phyloP scores from a whole-genome alignment of 2,888 invertebrate species.

The Drosophila phalerata region DNA sequence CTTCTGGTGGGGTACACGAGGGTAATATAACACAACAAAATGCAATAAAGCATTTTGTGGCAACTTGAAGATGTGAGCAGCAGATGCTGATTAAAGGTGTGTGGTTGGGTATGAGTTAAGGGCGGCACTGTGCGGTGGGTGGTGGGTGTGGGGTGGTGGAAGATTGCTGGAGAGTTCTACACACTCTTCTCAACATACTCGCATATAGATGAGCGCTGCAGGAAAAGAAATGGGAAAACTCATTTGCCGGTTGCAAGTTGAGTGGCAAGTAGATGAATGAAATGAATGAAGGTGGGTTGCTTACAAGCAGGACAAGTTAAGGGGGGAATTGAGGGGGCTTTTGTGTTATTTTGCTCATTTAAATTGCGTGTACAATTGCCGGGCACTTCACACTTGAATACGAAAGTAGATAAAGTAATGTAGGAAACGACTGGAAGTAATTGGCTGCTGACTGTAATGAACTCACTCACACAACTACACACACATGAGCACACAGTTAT shows the following conservation, averaged over 20 bases:
- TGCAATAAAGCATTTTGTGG: slow-evolving; percentile 83
- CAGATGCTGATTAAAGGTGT: slow-evolving; percentile 83
- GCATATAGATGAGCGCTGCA: slow-evolving; percentile 52
- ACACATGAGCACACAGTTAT: slow-evolving; percentile 5
- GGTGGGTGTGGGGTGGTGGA: neutral
- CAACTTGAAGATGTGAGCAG: slow-evolving; percentile 82
- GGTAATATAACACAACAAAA: slow-evolving; percentile 82
- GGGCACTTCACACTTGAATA: slow-evolving; percentile 79
- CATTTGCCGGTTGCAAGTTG: slow-evolving; percentile 67
- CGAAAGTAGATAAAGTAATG: slow-evolving; percentile 80
- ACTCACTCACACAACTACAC: slow-evolving; percentile 25
- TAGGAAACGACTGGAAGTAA: slow-evolving; percentile 69
- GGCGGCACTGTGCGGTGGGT: neutral
- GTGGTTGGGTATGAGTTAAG: slow-evolving; percentile 58
- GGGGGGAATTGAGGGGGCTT: neutral
- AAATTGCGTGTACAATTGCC: slow-evolving; percentile 79
- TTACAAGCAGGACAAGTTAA: neutral
- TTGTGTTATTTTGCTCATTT: slow-evolving; percentile 64
- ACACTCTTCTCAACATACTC: slow-evolving; percentile 25
- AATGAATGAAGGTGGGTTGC: slow-evolving; percentile 7
- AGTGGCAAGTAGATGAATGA: slow-evolving; percentile 38
- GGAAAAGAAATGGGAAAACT: slow-evolving; percentile 67
- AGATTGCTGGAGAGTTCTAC: slow-evolving; percentile 2
- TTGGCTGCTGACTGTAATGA: slow-evolving; percentile 71
- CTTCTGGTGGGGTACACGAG: slow-evolving; percentile 59